Base-by-base conservation (phyloP, 2,113 vertebrate genomes). In the Macaca mulatta region DNA sequence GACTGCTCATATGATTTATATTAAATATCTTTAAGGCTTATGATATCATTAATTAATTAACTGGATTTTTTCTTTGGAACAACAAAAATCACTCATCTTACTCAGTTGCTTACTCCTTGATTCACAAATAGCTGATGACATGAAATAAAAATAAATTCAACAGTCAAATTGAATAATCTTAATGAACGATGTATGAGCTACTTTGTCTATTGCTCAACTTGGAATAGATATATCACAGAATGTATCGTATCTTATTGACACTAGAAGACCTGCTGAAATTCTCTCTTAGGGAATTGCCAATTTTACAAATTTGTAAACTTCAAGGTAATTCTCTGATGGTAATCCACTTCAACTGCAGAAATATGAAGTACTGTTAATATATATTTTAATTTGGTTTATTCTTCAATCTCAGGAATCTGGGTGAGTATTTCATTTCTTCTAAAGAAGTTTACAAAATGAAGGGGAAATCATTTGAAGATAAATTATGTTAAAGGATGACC, bases 11-110 rank as follows among this genome's bases (percentile, higher is more conserved):
- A 96, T 96, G 20, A 96, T 98, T 98, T 92, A 85, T 95, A 96
- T 90, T 94, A 96, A 98, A 89, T 79, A 94, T 59, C 82, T 97
- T 79, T 77, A 97, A 96, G 70, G n/a, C 11, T 97, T 2, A 3
- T 96, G 83, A 93, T 86, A 98, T 98, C 94, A 97, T 96, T 98
- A 97, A 98, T 97, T 98, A 98, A 98, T 98, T 98, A 98, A 98
- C 75, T 94, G 94, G 32, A 18, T 90, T 94, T 94, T 96, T 96
- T 97, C 64, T 96, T 89, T 89, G 70, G 78, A 97, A 96, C 70
- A 97, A 93, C 89, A 97, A 98, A 98, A 98, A 95, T 98, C 92
- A 96, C 27, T 97, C 48, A 87, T 38, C 52, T 97, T 93, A 90
- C n/a, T 59, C 3, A 38, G 8, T 95, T 92, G 43, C 75, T 97